phyloP scores from a whole-genome alignment of 1,140 invertebrate genomes.

The Acromyrmex heyeri region DNA sequence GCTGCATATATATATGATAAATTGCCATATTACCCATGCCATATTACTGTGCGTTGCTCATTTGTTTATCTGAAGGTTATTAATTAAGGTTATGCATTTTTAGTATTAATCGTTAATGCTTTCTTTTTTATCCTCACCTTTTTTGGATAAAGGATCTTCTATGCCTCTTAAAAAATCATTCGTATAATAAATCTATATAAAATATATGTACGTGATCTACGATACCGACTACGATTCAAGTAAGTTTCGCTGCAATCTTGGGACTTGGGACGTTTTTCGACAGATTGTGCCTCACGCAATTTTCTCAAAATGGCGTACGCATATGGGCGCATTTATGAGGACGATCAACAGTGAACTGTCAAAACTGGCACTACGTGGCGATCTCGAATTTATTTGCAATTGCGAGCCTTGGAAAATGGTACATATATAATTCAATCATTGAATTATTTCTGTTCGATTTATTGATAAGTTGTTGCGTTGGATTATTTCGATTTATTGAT shows the following conservation, averaged over 20 bases:
- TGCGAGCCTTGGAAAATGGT: not conserved
- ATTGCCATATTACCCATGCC: too few species aligned
- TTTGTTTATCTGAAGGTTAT: not conserved
- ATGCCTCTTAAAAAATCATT: not conserved
- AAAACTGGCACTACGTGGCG: not conserved
- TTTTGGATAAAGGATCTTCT: not conserved
- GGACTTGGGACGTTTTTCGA: not conserved
- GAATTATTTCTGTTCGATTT: not conserved
- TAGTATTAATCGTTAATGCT: too few species aligned
- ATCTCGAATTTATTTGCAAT: not conserved
- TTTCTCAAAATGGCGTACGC: constrained; percentile 10
- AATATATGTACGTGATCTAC: not conserved
- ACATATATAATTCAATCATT: not conserved
- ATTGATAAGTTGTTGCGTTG: too few species aligned
- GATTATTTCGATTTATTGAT: not conserved
- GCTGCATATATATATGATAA: not conserved
- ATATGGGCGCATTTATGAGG: not conserved
- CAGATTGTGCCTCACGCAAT: not conserved
- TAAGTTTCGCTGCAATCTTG: not conserved
- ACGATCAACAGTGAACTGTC: not conserved
- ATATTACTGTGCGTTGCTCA: not conserved
- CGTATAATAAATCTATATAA: not conserved
- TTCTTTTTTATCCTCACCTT: not conserved
- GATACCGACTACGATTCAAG: not conserved
- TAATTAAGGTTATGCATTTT: too few species aligned